Evolutionary conservation across 2,888 invertebrate species (phyloP).

Genomic region (Imbricaverruca yamaguchii): DNA sequence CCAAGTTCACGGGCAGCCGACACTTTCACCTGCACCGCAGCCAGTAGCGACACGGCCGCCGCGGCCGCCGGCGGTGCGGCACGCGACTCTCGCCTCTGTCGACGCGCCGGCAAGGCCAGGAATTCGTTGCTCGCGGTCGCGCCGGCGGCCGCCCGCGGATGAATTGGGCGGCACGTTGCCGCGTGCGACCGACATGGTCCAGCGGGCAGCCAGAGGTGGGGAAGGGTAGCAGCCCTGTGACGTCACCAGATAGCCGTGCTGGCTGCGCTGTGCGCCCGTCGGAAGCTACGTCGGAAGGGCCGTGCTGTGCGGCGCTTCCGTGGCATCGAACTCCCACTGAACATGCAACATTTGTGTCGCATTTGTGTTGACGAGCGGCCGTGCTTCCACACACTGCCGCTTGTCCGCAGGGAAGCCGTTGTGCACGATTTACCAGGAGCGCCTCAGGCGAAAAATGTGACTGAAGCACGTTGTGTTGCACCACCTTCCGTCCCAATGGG

Average conservation of each 20-base stretch:
- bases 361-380: too few relatives aligned
- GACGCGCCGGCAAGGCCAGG: not conserved
- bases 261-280: not conserved
- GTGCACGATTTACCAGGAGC: not conserved
- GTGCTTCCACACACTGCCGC: too few relatives aligned
- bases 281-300: not conserved
- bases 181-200: not conserved
- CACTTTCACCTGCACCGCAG: conserved; percentile 3
- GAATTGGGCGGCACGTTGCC: not conserved
- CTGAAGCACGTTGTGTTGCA: not conserved
- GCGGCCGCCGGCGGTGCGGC: not conserved
- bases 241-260: not conserved
- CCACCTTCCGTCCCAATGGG: too few relatives aligned
- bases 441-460: not conserved
- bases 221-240: not conserved
- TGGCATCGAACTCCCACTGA: too few relatives aligned
- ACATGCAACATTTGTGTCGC: too few relatives aligned
- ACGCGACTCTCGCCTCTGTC: conserved; percentile 2
- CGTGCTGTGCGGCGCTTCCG: too few relatives aligned
- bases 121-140: not conserved
- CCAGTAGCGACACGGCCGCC: not conserved
- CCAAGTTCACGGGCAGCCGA: conserved; percentile 10
- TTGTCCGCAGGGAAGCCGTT: not conserved
- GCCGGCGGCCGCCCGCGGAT: not conserved
- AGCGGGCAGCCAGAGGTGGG: not conserved